Base-by-base conservation (phyloP, 2,797 vertebrate genomes). In the Centropyge bicolor region DNA sequence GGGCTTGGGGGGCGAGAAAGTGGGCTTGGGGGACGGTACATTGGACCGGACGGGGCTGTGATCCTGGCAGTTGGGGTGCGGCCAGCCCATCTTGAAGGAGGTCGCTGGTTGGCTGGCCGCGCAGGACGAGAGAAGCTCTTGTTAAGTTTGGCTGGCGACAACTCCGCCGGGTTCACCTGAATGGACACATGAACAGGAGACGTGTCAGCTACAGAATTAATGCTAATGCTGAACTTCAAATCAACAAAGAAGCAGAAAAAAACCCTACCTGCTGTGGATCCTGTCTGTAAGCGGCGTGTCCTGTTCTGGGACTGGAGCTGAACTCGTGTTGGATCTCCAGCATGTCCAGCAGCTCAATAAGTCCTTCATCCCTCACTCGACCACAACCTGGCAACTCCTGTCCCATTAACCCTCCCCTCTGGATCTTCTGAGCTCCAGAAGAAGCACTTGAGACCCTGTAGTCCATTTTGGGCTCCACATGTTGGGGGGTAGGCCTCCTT, bases 21-120 rank as follows among this genome's bases (percentile, higher is more conserved):
- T 0, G 92, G 92, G 60, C 92, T 94, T 17, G 92, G 86, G 8
- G 93, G 75, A 24, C 76, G 88, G 80, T 89, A 94, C 79, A 91
- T 66, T 4, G 92, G 93, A 3, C 91, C 89, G 0, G 92, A 84
- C 2, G 93, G 90, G 36, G 84, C 45, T 1, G 60, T 64, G 74
- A 93, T 91, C 77, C 80, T 87, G 72, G 86, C 75, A 17, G 88
- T 51, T 0, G 91, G 89, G 43, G 89, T 81, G 51, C 91, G 90
- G 49, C 93, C 92, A 16, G 98, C 98, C 98, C 98, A 99, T 92
- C 98, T 95, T 87, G 98, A 98, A 14, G 98, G 98, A 52, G 96
- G 96, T 40, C 98, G 95, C 70, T 96, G 97, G 89, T 98, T 98
- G 81, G 97, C 96, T 61, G 98, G 98, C 70, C 97, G 96, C 19